These are phyloP conservation scores for Peucedramus taeniatus DNA, from an alignment of 2,113 vertebrate genomes.

Conservation along the genomic window DNA sequence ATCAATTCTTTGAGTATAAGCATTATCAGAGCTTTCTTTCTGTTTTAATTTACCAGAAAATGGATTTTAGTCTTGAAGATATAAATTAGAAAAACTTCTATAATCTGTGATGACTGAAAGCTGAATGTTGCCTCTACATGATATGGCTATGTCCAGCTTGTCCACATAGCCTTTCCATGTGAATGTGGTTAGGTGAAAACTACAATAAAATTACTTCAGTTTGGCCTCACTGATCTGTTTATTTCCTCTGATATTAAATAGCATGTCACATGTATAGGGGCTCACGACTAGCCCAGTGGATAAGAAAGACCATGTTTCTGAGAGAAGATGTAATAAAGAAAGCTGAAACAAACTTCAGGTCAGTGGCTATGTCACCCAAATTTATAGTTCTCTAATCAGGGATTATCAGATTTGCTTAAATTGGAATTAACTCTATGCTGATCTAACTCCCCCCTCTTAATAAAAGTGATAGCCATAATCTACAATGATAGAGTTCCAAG, in stretches of 20 bases:
- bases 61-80: not conserved
- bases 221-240: not conserved
- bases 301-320: not conserved
- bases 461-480: not conserved
- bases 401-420: not conserved
- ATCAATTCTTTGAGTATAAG: not conserved
- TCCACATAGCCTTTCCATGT: not conserved
- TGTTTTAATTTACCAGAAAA: not conserved
- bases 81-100: not conserved
- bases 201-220: not conserved
- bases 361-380: not conserved
- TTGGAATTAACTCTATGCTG: not conserved
- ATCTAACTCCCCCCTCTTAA: not conserved
- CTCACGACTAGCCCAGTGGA: not conserved
- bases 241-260: not conserved
- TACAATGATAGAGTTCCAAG: not conserved
- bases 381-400: not conserved
- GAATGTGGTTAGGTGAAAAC: accelerated
- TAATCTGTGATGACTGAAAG: not conserved
- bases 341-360: not conserved
- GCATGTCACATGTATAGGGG: too few species aligned
- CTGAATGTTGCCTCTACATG: not conserved
- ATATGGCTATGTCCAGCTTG: not conserved
- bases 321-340: not conserved
- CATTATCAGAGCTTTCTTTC: not conserved